Conservation (phyloP, 2,113 vertebrate species). For the Pomatostomus ruficeps region DNA sequence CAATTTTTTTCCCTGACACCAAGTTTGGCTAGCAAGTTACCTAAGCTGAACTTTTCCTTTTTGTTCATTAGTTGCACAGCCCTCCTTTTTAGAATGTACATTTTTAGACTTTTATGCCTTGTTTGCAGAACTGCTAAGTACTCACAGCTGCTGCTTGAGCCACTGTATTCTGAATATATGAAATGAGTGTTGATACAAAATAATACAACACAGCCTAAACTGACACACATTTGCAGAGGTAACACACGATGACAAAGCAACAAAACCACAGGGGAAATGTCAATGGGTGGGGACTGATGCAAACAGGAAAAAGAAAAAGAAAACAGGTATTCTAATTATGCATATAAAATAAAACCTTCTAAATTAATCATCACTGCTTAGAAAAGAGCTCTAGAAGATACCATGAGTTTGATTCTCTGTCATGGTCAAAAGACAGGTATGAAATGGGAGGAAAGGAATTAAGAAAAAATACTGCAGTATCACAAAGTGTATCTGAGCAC, state of each 20-base stretch:
- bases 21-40: background rate
- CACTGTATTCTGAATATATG: background rate
- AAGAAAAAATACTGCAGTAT: background rate
- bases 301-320: background rate
- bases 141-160: background rate
- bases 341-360: background rate
- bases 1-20: background rate
- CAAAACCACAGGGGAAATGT: background rate
- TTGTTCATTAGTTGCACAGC: background rate
- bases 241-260: background rate
- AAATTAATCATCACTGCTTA: background rate
- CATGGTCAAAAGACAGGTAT: background rate
- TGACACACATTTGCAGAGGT: background rate
- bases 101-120: background rate
- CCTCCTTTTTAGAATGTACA: background rate
- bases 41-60: slow-evolving; percentile 8
- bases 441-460: background rate
- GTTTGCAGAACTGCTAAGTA: background rate
- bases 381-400: background rate
- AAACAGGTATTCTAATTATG: background rate
- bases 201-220: background rate
- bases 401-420: background rate
- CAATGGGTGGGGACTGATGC: background rate
- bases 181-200: background rate
- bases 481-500: background rate